Conservation (phyloP, 2,888 invertebrate species). For the Eupelmus urozonus region DNA sequence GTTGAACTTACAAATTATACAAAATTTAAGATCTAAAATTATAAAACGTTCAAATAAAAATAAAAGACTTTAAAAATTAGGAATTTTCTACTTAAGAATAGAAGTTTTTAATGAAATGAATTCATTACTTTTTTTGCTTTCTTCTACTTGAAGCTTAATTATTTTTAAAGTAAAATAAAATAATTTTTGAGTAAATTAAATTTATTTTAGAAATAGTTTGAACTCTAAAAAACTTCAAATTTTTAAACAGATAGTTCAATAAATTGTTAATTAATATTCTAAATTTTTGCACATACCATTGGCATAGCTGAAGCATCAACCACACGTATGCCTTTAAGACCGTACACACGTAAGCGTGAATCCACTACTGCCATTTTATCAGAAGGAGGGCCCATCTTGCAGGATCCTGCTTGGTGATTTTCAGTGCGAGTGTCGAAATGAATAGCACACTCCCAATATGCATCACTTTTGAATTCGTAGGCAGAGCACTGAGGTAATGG, state of each 20-base stretch:
- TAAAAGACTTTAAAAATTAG: too few relatives aligned
- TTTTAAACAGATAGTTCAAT: too few relatives aligned
- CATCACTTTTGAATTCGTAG: conserved; percentile 77
- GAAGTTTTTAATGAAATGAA: too few relatives aligned
- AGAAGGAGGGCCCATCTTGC: conserved; percentile 86
- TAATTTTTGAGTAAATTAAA: neutral
- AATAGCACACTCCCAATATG: conserved; percentile 86
- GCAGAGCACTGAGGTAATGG: conserved; percentile 61
- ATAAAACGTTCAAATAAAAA: too few relatives aligned
- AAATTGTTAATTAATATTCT: neutral
- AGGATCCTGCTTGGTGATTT: conserved; percentile 89
- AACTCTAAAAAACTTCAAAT: too few relatives aligned
- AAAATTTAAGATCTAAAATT: too few relatives aligned
- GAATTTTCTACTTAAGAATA: too few relatives aligned
- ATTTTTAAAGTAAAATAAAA: neutral
- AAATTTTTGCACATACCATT: conserved; percentile 75
- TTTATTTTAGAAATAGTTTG: too few relatives aligned
- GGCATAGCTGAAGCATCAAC: conserved; percentile 82
- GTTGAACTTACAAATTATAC: neutral
- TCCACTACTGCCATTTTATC: conserved; percentile 88
- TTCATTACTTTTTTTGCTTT: neutral
- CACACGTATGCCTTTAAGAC: conserved; percentile 79
- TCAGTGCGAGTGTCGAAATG: conserved; percentile 85
- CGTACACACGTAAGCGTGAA: conserved; percentile 82
- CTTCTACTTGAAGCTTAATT: neutral